phyloP scores from a whole-genome alignment of 1,140 invertebrate genomes.

The Brachionus koreanus region DNA sequence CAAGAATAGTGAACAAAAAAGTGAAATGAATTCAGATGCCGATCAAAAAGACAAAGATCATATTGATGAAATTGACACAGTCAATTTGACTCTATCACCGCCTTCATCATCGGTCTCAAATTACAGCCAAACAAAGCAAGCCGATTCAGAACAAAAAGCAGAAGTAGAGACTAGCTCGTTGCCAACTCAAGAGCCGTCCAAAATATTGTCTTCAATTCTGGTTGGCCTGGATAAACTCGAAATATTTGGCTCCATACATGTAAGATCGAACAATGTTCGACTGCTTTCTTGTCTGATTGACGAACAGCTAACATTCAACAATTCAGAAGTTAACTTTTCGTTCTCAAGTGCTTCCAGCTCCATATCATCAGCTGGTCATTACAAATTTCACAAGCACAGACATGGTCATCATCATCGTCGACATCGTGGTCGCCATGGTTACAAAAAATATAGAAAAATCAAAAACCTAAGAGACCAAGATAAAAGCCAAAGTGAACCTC shows the following conservation, averaged over 20 bases:
- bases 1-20: not conserved
- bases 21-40: not conserved
- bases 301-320: constrained; percentile 9
- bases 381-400: constrained; percentile 27
- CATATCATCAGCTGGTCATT: not conserved
- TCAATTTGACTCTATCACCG: constrained; percentile 6
- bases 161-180: not conserved
- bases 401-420: not conserved
- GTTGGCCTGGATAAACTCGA: constrained; percentile 18
- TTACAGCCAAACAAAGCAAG: not conserved
- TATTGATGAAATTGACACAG: constrained; percentile 17
- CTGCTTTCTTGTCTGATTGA: constrained; percentile 35
- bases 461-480: not conserved
- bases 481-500: not conserved
- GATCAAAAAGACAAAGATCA: constrained; percentile 2
- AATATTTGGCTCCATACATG: constrained; percentile 44
- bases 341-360: not conserved
- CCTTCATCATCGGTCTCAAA: not conserved
- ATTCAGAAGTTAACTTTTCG: constrained; percentile 13
- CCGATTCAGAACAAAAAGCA: not conserved
- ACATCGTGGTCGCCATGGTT: constrained; percentile 29
- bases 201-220: not conserved
- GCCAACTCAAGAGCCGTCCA: not conserved
- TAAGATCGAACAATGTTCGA: constrained; percentile 36
- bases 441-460: constrained; percentile 10